Evolutionary conservation across 1,140 invertebrate species (phyloP), one percentile per base, ranked within the genome.

Genomic region (Stratiolaelaps scimitus): DNA sequence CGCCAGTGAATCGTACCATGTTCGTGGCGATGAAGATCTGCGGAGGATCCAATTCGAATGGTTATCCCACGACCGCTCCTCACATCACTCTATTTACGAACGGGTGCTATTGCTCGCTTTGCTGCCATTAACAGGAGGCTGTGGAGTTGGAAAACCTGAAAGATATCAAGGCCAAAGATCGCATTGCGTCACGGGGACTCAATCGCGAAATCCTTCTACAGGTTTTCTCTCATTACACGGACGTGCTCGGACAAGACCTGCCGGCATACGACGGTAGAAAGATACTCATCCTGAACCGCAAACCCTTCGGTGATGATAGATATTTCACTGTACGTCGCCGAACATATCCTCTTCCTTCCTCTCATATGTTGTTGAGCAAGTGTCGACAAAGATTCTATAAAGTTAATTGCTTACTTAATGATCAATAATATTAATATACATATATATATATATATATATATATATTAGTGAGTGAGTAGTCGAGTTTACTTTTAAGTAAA

Each of bases 211-310:
- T 60, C 20, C n/a, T 60, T 13, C 2, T 17, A 2, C 26, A 15
- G 1, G 26, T 60, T 1, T 60, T 60, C 53, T 1, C 2, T 26
- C n/a, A 60, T 15, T 23, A 60, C 23, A 4, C 15, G 23, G 23
- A 10, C 15, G 26, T 4, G 34, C 23, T 60, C 15, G 53, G 53
- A 1, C 15, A 60, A 2, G 15, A n/a, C 4, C 34, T 26, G 23
- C 53, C 53, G 23, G 53, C 53, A 17, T 60, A 60, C 23, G 53
- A 60, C 23, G 53, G 53, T 5, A 15, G 53, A 34, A 60, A 60
- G 10, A 26, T 34, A 19, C 34, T 60, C 26, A 60, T 60, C 34
- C 5, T 17, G 17, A 23, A 26, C 15, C 15, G 34, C 15, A 60
- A 60, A 5, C 15, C 34, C 15, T 60, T 60, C 23, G 53, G 26